Percentiles rank a stretch among this genome's conserved stretches.
These are phyloP conservation scores for Caranx ignobilis DNA, from an alignment of 2,113 vertebrate genomes.

Conservation along the genomic window DNA sequence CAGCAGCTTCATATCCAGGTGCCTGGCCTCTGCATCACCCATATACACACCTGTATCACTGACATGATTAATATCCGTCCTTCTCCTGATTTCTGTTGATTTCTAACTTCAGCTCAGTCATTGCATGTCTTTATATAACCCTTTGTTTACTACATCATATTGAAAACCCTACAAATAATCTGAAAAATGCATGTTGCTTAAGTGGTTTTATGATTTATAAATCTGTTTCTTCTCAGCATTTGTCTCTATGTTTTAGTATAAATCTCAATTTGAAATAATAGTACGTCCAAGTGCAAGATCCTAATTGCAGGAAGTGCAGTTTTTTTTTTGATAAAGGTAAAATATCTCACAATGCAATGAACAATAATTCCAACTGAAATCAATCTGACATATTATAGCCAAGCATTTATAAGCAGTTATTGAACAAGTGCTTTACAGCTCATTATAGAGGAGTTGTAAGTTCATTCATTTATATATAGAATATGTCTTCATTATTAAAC, in stretches of 20 bases:
- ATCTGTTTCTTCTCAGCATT: background rate
- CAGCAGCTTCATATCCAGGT: slow-evolving; percentile 98
- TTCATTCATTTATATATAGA: background rate
- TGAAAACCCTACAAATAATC: background rate
- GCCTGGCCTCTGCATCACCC: slow-evolving; percentile 79
- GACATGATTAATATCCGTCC: background rate
- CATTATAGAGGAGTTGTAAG: background rate
- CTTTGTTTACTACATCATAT: background rate
- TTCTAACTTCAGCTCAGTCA: background rate
- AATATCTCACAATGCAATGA: too few species aligned
- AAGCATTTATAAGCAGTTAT: background rate
- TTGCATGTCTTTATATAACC: background rate
- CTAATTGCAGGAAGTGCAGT: too few species aligned
- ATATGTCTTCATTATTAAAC: background rate
- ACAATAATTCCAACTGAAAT: too few species aligned
- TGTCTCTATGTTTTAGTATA: background rate
- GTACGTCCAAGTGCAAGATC: too few species aligned
- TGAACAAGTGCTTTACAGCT: background rate
- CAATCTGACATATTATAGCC: too few species aligned
- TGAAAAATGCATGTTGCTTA: background rate
- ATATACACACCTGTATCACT: slow-evolving; percentile 5
- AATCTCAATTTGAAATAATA: background rate
- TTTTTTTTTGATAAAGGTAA: too few species aligned
- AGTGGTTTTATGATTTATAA: background rate
- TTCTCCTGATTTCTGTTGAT: background rate